Conservation (phyloP, 2,113 vertebrate genomes). For the Nansenia antarctica region DNA sequence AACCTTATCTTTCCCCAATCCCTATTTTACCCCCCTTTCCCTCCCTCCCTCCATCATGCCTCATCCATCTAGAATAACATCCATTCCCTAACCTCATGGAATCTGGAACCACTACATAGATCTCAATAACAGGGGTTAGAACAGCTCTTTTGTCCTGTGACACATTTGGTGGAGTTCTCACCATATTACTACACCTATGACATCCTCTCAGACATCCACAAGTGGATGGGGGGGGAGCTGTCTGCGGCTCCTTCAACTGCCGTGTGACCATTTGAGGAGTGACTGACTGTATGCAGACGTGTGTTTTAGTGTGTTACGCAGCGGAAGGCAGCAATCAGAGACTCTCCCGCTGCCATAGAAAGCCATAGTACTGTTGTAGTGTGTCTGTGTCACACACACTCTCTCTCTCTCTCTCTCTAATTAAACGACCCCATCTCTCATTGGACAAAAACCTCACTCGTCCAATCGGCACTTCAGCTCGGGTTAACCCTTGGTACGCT, state of each 20-base stretch:
- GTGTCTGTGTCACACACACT: neutral
- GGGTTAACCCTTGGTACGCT: neutral
- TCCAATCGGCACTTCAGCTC: conserved; percentile 27
- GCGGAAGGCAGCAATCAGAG: neutral
- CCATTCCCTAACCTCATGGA: neutral
- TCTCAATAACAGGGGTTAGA: neutral
- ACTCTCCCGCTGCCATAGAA: neutral
- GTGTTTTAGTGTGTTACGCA: neutral
- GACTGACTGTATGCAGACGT: conserved; percentile 11
- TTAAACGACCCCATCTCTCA: conserved; percentile 26
- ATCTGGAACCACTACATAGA: neutral
- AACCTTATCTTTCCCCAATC: neutral
- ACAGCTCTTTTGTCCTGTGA: neutral
- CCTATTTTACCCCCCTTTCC: neutral
- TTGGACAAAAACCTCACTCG: conserved; percentile 29
- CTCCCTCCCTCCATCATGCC: neutral
- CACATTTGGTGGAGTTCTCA: conserved; percentile 1
- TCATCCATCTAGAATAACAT: neutral
- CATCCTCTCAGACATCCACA: conserved; percentile 25
- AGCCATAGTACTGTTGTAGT: neutral
- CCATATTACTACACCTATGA: neutral
- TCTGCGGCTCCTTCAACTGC: neutral
- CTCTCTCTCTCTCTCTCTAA: neutral
- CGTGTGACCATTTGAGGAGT: conserved; percentile 26
- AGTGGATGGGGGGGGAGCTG: conserved; percentile 1